Evolutionary conservation across 1,140 invertebrate species (phyloP).

Genomic region (Psilanteris sp.): DNA sequence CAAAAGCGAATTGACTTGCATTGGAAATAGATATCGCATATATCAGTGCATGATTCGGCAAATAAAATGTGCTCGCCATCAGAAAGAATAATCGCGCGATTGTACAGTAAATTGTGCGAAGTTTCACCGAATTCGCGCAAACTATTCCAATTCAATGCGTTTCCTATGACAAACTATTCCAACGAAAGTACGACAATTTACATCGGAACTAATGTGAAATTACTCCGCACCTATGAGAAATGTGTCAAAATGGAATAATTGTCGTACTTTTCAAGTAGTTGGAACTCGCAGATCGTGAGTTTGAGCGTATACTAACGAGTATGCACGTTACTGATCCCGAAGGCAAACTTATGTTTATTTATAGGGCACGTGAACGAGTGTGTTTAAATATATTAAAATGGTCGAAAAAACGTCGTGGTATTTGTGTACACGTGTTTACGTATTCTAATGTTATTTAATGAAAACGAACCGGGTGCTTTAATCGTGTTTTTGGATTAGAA

Average conservation of each 20-base stretch:
- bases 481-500: too few relatives aligned
- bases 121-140: constrained; percentile 19
- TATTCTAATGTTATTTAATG: too few relatives aligned
- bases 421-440: too few relatives aligned
- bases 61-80: background rate
- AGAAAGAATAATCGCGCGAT: constrained; percentile 15
- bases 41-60: too few relatives aligned
- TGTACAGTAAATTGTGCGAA: constrained; percentile 31
- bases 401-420: too few relatives aligned
- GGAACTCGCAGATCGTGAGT: constrained; percentile 32
- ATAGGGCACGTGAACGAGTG: too few relatives aligned
- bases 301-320: constrained; percentile 42
- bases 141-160: constrained; percentile 53
- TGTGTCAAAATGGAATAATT: constrained; percentile 60
- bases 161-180: constrained; percentile 50
- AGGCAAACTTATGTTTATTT: constrained; percentile 38
- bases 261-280: constrained; percentile 59
- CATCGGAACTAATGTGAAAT: constrained; percentile 55
- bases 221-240: constrained; percentile 55
- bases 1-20: too few relatives aligned
- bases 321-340: constrained; percentile 29
- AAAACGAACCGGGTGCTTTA: too few relatives aligned
- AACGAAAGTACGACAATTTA: constrained; percentile 55
- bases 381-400: too few relatives aligned
- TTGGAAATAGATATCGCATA: too few relatives aligned